Conservation (phyloP, 1,140 invertebrate species). For the Aphidius gifuensis region DNA sequence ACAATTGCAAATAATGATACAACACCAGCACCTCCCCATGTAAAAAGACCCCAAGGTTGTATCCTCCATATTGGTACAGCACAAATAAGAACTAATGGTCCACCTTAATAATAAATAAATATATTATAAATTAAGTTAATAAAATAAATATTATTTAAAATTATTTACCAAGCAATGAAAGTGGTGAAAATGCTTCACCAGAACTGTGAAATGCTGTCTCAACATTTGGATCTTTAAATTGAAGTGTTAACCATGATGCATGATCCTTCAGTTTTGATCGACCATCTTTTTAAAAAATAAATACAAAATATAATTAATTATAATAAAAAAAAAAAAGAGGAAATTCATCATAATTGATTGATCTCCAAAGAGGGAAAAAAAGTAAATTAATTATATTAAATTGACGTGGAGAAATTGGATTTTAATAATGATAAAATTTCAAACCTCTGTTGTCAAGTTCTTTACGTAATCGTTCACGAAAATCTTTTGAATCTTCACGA, state of each 20-base stretch:
- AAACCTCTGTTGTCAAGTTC: slow-evolving; percentile 80
- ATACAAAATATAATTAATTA: too few relatives aligned
- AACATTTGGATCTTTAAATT: slow-evolving; percentile 63
- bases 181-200: slow-evolving; percentile 64
- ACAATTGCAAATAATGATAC: slow-evolving; percentile 47
- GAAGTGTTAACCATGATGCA: slow-evolving; percentile 63
- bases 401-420: too few relatives aligned
- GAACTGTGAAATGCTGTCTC: slow-evolving; percentile 66
- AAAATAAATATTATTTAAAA: neutral
- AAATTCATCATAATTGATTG: too few relatives aligned
- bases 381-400: too few relatives aligned
- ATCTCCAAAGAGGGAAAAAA: too few relatives aligned
- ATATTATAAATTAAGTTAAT: neutral
- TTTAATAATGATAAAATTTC: slow-evolving; percentile 23
- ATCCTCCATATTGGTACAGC: slow-evolving; percentile 57
- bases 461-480: slow-evolving; percentile 71
- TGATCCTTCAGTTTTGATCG: slow-evolving; percentile 63
- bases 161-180: slow-evolving; percentile 56
- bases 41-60: slow-evolving; percentile 51
- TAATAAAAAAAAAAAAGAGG: too few relatives aligned
- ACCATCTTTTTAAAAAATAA: slow-evolving; percentile 29
- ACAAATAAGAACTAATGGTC: slow-evolving; percentile 61
- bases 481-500: slow-evolving; percentile 66
- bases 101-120: slow-evolving; percentile 37
- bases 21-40: slow-evolving; percentile 48